Percentiles rank a stretch among this genome's conserved stretches.
phyloP scores from a whole-genome alignment of 2,888 invertebrate species.

The Drosophila melanosoma region DNA sequence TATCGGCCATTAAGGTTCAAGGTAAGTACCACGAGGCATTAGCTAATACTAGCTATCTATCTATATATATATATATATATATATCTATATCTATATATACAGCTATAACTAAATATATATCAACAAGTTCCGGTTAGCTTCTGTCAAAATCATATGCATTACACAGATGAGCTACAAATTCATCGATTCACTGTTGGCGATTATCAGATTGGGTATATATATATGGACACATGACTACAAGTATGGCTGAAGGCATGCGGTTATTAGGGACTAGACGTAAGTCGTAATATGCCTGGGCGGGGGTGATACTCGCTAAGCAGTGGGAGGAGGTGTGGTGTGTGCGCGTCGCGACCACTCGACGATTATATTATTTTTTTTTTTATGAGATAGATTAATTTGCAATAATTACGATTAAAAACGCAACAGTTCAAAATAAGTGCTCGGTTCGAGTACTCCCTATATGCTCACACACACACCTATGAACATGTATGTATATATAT shows the following conservation, averaged over 20 bases:
- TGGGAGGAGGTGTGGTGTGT: not conserved
- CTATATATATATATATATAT: not conserved
- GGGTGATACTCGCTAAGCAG: not conserved
- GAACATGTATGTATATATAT: not conserved
- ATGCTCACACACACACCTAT: not conserved
- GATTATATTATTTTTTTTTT: constrained; percentile 22
- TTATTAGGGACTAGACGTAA: not conserved
- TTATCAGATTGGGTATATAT: constrained; percentile 4
- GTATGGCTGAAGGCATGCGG: not conserved
- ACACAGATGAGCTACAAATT: not conserved
- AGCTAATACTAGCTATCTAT: not conserved
- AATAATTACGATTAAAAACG: constrained; percentile 38
- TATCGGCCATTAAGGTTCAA: constrained; percentile 30
- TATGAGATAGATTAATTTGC: constrained; percentile 47
- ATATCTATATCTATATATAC: not conserved
- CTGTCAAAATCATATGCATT: constrained; percentile 5
- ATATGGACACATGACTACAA: not conserved
- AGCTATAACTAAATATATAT: not conserved
- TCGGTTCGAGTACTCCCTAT: not conserved
- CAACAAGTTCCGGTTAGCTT: constrained; percentile 33
- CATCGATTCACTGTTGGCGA: not conserved
- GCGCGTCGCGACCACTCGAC: constrained; percentile 39
- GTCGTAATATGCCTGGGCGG: not conserved
- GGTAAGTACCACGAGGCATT: constrained; percentile 6
- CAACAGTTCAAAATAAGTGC: constrained; percentile 21